Evolutionary conservation across 2,888 invertebrate genomes (phyloP).

Genomic region (Leptinotarsa peninsularis): DNA sequence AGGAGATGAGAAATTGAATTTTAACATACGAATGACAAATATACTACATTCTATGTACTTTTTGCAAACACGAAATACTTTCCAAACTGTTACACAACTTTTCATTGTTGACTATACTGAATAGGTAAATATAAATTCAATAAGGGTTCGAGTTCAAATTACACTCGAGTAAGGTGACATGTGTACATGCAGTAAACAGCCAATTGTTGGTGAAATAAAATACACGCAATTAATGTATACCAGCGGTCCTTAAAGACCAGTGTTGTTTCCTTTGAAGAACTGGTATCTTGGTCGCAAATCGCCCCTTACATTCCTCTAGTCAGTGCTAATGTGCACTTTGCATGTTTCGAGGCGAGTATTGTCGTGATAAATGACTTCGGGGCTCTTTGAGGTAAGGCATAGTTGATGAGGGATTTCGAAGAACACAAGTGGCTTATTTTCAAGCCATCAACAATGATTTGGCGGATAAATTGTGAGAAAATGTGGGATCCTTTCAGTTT

Average conservation of each 20-base stretch:
- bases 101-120: too few species aligned
- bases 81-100: too few species aligned
- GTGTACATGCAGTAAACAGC: neutral
- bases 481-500: neutral
- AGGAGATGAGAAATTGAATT: too few species aligned
- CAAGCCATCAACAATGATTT: slow-evolving; percentile 29
- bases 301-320: slow-evolving; percentile 54
- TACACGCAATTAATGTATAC: neutral
- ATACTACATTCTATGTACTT: too few species aligned
- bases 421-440: slow-evolving; percentile 37
- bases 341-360: slow-evolving; percentile 54
- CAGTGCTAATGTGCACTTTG: slow-evolving; percentile 61
- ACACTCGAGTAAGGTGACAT: neutral
- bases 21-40: too few species aligned
- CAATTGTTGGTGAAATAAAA: neutral
- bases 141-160: too few species aligned
- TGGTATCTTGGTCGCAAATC: slow-evolving; percentile 52
- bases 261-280: slow-evolving; percentile 42
- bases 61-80: too few species aligned
- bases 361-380: slow-evolving; percentile 54
- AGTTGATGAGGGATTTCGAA: slow-evolving; percentile 50
- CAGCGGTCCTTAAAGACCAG: neutral
- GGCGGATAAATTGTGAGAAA: neutral
- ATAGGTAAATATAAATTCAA: too few species aligned
- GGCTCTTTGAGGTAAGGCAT: slow-evolving; percentile 53